Conservation (phyloP, 2,888 invertebrate species). For the Vandiemenella viatica region DNA sequence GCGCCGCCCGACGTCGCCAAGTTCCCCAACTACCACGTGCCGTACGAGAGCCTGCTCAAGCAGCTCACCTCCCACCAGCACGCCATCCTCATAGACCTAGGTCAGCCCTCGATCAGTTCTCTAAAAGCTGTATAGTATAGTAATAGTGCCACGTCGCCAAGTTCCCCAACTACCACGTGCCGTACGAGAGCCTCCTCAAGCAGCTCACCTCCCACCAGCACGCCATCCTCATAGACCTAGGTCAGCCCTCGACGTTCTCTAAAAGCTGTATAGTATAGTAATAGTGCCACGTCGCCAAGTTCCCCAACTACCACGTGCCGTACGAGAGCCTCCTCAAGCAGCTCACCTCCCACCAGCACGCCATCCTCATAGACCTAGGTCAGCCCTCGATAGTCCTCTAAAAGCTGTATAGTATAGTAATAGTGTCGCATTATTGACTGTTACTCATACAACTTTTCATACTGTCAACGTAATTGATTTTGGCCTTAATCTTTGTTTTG, state of each 20-base stretch:
- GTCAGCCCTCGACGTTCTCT: no score
- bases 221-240: constrained; percentile 88
- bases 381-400: no score
- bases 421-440: no score
- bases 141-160: no score
- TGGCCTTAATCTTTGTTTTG: no score
- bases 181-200: constrained; percentile 65
- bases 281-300: no score
- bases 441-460: no score
- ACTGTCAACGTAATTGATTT: no score
- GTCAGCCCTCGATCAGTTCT: no score
- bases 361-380: constrained; percentile 88
- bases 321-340: constrained; percentile 70
- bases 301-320: constrained; percentile 60
- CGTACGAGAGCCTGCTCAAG: constrained; percentile 65
- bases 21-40: constrained; percentile 60
- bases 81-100: constrained; percentile 88
- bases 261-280: no score
- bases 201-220: constrained; percentile 86
- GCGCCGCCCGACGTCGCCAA: constrained; percentile 50
- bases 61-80: constrained; percentile 86
- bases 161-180: constrained; percentile 60
- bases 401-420: no score
- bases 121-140: no score
- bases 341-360: constrained; percentile 83